These are phyloP conservation scores for Drosophila chauvacae DNA, from an alignment of 1,140 invertebrate species.

Conservation along the genomic window DNA sequence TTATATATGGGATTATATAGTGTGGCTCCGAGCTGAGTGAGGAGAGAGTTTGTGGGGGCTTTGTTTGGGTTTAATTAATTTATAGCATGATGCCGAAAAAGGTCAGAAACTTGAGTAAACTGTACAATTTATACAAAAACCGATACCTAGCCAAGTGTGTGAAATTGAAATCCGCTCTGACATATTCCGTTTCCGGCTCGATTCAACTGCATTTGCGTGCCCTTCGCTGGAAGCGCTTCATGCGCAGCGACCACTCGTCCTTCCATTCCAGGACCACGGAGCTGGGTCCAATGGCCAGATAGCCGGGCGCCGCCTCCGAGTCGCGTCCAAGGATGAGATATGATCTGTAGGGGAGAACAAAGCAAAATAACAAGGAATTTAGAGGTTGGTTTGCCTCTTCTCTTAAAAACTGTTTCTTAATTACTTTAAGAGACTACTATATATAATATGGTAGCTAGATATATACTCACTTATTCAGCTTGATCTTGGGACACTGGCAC, in stretches of 20 bases:
- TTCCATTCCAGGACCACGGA: conserved; percentile 97
- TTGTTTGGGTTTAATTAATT: conserved; percentile 37
- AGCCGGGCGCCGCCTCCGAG: conserved; percentile 88
- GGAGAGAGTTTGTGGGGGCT: background rate
- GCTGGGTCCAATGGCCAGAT: conserved; percentile 92
- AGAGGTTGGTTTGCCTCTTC: too few species aligned
- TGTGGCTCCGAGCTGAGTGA: background rate
- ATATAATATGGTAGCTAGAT: too few species aligned
- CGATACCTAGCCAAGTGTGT: conserved; percentile 84
- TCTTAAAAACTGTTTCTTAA: too few species aligned
- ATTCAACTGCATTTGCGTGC: conserved; percentile 87
- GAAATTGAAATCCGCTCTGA: conserved; percentile 85
- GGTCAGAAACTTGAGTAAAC: conserved; percentile 84
- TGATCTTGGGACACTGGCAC: conserved; percentile 98
- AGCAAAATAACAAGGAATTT: background rate
- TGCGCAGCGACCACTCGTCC: conserved; percentile 96
- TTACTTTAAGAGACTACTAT: too few species aligned
- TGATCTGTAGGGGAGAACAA: conserved; percentile 86
- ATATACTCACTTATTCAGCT: conserved; percentile 90
- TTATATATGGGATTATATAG: conserved; percentile 21
- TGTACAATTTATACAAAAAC: conserved; percentile 85
- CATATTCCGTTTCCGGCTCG: conserved; percentile 84
- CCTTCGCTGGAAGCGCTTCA: conserved; percentile 94
- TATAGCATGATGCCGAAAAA: conserved; percentile 84
- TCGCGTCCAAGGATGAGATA: conserved; percentile 95